These are phyloP conservation scores for Antheraea assamensis DNA, from an alignment of 2,888 invertebrate species.

Conservation along the genomic window DNA sequence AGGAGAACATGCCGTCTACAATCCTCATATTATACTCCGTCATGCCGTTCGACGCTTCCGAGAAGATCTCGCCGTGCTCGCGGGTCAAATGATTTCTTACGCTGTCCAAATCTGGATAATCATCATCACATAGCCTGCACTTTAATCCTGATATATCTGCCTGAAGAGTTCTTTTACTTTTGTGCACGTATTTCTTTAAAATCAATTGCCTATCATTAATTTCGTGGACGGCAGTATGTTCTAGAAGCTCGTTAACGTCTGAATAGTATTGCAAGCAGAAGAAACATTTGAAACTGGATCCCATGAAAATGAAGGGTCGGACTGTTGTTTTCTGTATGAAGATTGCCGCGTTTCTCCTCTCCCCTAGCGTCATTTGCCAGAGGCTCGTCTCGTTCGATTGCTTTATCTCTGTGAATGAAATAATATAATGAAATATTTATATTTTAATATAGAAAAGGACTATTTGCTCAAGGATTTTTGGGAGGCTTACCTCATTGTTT, in stretches of 20 bases:
- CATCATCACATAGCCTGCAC: slow-evolving; percentile 47
- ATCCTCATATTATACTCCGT: slow-evolving; percentile 54
- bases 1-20: slow-evolving; percentile 42
- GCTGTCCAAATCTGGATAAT: slow-evolving; percentile 37
- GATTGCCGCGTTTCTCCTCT: slow-evolving; percentile 54
- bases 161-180: slow-evolving; percentile 50
- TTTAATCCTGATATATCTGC: slow-evolving; percentile 56
- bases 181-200: slow-evolving; percentile 46
- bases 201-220: slow-evolving; percentile 35
- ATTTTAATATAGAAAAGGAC: neutral
- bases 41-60: slow-evolving; percentile 51
- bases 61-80: slow-evolving; percentile 45
- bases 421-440: neutral
- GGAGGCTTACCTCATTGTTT: neutral
- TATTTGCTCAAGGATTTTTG: neutral
- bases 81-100: slow-evolving; percentile 47
- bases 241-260: slow-evolving; percentile 41
- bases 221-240: slow-evolving; percentile 49
- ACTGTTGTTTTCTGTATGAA: slow-evolving; percentile 57
- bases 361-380: slow-evolving; percentile 59
- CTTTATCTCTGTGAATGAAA: slow-evolving; percentile 1
- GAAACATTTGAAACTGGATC: slow-evolving; percentile 60
- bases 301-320: slow-evolving; percentile 59
- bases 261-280: slow-evolving; percentile 53
- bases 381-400: slow-evolving; percentile 42